These are phyloP conservation scores for Nomada ferruginata DNA, from an alignment of 2,888 invertebrate genomes.

Conservation along the genomic window DNA sequence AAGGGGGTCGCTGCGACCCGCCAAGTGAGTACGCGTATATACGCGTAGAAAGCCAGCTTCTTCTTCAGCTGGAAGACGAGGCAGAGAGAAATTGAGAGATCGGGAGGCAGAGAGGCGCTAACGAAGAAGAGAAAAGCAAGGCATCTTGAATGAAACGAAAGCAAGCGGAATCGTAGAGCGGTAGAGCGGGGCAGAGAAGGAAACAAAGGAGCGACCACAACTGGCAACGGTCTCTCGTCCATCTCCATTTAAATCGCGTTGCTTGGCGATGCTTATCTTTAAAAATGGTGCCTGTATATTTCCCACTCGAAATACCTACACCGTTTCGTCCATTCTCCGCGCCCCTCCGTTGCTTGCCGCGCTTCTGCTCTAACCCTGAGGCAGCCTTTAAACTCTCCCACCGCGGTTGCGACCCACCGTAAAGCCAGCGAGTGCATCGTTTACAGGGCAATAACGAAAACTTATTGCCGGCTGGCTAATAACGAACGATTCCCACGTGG, in stretches of 20 bases:
- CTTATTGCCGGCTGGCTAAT: slow-evolving; percentile 74
- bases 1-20: slow-evolving; percentile 30
- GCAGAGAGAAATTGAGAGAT: slow-evolving; percentile 40
- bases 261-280: slow-evolving; percentile 76
- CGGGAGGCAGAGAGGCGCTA: slow-evolving; percentile 11
- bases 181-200: not conserved
- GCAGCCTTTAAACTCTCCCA: slow-evolving; percentile 62
- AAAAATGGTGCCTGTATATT: slow-evolving; percentile 77
- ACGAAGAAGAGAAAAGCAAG: slow-evolving; percentile 16
- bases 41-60: slow-evolving; percentile 1
- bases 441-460: slow-evolving; percentile 76
- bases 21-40: not conserved
- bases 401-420: slow-evolving; percentile 44
- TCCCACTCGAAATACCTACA: slow-evolving; percentile 58
- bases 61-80: not conserved
- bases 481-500: slow-evolving; percentile 76
- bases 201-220: slow-evolving; percentile 32
- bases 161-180: not conserved
- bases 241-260: slow-evolving; percentile 79
- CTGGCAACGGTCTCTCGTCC: slow-evolving; percentile 70
- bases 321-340: slow-evolving; percentile 19
- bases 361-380: slow-evolving; percentile 22
- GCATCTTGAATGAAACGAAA: not conserved
- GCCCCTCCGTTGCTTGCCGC: slow-evolving; percentile 20
- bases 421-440: slow-evolving; percentile 72